Percentiles rank a stretch among this genome's conserved stretches.
Evolutionary conservation across 2,888 invertebrate species (phyloP).

Genomic region (Spodoptera picta): DNA sequence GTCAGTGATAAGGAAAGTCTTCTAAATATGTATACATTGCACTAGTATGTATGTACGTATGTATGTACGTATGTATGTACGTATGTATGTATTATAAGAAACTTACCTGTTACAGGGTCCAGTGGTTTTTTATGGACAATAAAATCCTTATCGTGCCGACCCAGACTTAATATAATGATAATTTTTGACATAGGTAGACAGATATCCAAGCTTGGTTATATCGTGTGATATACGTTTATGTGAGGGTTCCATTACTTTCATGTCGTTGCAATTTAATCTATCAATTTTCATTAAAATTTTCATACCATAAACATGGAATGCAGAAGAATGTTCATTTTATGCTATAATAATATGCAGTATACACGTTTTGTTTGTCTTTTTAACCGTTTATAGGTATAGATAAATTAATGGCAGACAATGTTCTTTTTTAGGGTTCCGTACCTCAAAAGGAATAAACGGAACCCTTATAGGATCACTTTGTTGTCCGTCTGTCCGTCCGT

Average conservation of each 20-base stretch:
- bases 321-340: not conserved
- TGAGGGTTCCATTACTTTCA: slow-evolving; percentile 11
- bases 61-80: not conserved
- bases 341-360: too few relatives aligned
- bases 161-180: slow-evolving; percentile 45
- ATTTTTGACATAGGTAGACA: slow-evolving; percentile 40
- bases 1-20: slow-evolving; percentile 9
- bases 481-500: too few relatives aligned
- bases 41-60: not conserved
- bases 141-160: slow-evolving; percentile 49
- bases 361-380: too few relatives aligned
- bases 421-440: too few relatives aligned
- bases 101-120: slow-evolving; percentile 43
- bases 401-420: too few relatives aligned
- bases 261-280: slow-evolving; percentile 30
- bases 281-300: slow-evolving; percentile 12
- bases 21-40: slow-evolving; percentile 2
- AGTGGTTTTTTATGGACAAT: slow-evolving; percentile 50
- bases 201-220: slow-evolving; percentile 24
- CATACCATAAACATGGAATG: slow-evolving; percentile 1
- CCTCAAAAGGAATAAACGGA: too few relatives aligned
- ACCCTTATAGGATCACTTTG: too few relatives aligned
- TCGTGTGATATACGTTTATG: slow-evolving; percentile 15
- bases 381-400: too few relatives aligned
- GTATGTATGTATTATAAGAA: slow-evolving; percentile 3